Percentiles rank a stretch among this genome's conserved stretches.
These are phyloP conservation scores for Enteromius argenteus DNA, from an alignment of 2,797 vertebrate species.

Conservation along the genomic window DNA sequence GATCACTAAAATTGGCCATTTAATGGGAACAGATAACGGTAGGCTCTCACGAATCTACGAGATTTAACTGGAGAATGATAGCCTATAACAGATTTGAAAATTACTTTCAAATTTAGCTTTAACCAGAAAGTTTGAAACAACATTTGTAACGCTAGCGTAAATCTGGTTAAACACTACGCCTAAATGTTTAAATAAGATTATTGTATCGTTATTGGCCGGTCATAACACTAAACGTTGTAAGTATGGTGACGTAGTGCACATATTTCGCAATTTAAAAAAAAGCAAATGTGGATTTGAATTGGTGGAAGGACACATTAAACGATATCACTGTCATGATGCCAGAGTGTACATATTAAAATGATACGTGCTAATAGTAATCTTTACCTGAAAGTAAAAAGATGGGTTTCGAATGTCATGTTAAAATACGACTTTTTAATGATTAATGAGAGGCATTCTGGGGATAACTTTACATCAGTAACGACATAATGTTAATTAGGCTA, in stretches of 20 bases:
- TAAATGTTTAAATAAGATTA: neutral
- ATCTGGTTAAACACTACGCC: neutral
- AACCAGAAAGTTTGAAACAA: neutral
- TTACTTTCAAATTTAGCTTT: neutral
- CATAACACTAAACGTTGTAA: neutral
- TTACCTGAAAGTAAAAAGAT: neutral
- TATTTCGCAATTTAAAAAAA: neutral
- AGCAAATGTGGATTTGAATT: neutral
- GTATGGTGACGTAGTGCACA: neutral
- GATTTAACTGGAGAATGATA: neutral
- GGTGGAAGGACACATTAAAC: neutral
- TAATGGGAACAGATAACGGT: conserved; percentile 43
- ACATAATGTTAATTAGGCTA: neutral
- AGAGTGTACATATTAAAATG: neutral
- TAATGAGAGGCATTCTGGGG: neutral
- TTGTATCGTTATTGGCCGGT: neutral
- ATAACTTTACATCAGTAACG: neutral
- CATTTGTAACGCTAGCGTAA: neutral
- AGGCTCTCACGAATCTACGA: conserved; percentile 8
- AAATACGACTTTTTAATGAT: neutral
- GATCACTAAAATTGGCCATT: conserved; percentile 12
- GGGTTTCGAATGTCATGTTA: neutral
- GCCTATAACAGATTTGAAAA: neutral
- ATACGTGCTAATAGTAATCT: neutral
- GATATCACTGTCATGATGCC: conserved; percentile 20